These are phyloP conservation scores for Lordiphosa fenestrarum DNA, from an alignment of 2,888 invertebrate genomes.

Conservation along the genomic window DNA sequence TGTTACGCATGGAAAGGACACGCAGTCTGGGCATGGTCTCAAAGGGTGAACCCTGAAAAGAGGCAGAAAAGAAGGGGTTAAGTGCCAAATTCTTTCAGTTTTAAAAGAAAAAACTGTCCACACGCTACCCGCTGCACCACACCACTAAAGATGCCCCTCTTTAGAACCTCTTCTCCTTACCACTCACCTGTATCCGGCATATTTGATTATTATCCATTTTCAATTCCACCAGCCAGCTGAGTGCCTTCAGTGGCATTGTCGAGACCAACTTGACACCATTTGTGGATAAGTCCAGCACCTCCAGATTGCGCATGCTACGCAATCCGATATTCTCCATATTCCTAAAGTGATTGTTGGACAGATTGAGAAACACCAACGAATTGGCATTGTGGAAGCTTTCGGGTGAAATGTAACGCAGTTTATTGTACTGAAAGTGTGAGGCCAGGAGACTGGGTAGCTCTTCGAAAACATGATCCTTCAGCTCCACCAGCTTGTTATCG, in stretches of 20 bases:
- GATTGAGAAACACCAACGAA: conserved; percentile 89
- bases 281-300: conserved; percentile 91
- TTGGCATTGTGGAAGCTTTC: conserved; percentile 90
- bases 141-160: too few species aligned
- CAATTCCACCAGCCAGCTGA: conserved; percentile 93
- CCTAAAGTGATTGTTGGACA: conserved; percentile 90
- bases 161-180: too few species aligned
- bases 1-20: conserved; percentile 88
- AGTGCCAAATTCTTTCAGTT: too few species aligned
- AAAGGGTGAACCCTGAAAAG: conserved; percentile 86
- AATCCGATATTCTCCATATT: conserved; percentile 89
- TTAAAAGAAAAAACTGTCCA: too few species aligned
- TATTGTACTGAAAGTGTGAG: conserved; percentile 90
- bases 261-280: conserved; percentile 87
- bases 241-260: conserved; percentile 85
- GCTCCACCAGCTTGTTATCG: conserved; percentile 86
- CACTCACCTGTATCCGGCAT: conserved; percentile 85
- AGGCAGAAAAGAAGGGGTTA: not conserved
- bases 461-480: conserved; percentile 88
- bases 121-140: too few species aligned
- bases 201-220: conserved; percentile 92
- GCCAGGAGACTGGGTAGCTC: conserved; percentile 85
- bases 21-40: conserved; percentile 91
- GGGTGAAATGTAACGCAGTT: conserved; percentile 86
- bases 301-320: conserved; percentile 87